phyloP scores from a whole-genome alignment of 2,888 invertebrate genomes.

The Caenorhabditis virilis region DNA sequence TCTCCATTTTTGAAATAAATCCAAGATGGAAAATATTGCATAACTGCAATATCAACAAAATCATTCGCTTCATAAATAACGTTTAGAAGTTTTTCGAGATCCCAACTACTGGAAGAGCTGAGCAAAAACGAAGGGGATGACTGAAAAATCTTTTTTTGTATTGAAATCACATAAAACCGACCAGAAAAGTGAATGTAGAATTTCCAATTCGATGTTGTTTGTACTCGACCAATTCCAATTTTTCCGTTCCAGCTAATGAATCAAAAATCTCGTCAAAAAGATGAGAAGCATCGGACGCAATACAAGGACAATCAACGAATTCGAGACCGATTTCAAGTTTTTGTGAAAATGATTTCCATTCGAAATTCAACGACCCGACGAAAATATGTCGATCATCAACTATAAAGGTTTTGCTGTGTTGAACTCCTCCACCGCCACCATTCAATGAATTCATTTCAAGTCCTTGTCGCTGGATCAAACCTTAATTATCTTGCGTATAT shows the following conservation, averaged over 20 bases:
- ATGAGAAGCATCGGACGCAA: constrained; percentile 19
- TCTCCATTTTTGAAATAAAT: constrained; percentile 40
- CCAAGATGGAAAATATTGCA: constrained; percentile 41
- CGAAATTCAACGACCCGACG: constrained; percentile 34
- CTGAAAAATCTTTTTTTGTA: constrained; percentile 4
- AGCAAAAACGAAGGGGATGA: constrained; percentile 34
- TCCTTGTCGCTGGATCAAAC: constrained; percentile 22
- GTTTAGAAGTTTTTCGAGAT: constrained; percentile 30
- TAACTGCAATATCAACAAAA: constrained; percentile 31
- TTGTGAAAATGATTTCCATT: constrained; percentile 38
- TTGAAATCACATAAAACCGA: constrained; percentile 1
- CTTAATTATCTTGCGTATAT: no score
- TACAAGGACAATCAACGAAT: constrained; percentile 30
- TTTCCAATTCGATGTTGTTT: constrained; percentile 18
- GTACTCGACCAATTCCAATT: constrained; percentile 16
- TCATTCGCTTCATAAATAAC: constrained; percentile 32
- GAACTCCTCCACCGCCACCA: constrained; percentile 34
- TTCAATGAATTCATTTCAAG: constrained; percentile 34
- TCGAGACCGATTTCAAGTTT: constrained; percentile 35
- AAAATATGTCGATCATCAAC: constrained; percentile 30
- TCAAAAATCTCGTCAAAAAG: constrained; percentile 26
- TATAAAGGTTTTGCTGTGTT: constrained; percentile 33
- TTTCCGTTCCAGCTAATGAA: constrained; percentile 22
- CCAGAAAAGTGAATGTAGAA: constrained; percentile 27
- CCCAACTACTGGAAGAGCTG: constrained; percentile 28